These are phyloP conservation scores for Chaitophorus viminalis DNA, from an alignment of 2,888 invertebrate species.

Conservation along the genomic window DNA sequence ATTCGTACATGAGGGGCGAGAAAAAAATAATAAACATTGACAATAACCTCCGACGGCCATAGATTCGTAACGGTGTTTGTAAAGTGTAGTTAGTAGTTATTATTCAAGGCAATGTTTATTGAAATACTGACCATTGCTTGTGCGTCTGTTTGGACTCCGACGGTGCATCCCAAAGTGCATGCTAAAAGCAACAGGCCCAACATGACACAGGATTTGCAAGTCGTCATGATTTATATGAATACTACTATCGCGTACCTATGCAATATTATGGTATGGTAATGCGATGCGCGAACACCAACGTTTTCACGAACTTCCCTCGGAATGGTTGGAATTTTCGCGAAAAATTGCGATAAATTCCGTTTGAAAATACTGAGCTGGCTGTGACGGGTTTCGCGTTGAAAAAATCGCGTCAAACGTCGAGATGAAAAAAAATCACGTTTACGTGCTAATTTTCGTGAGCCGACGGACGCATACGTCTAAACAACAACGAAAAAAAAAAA, in stretches of 20 bases:
- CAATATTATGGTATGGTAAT: no score
- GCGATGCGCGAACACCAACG: background rate
- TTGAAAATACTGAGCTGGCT: no score
- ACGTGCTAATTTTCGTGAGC: slow-evolving; percentile 51
- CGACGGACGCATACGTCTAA: background rate
- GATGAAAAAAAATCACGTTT: slow-evolving; percentile 45
- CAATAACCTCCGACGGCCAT: no score
- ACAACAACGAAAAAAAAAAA: background rate
- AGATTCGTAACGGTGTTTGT: no score
- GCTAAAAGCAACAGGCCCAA: background rate
- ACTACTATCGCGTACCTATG: no score
- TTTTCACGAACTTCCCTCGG: slow-evolving; percentile 6
- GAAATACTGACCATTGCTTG: slow-evolving; percentile 63
- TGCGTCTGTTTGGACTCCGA: slow-evolving; percentile 59
- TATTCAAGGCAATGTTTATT: background rate
- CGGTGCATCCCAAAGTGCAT: background rate
- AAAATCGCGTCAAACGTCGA: background rate
- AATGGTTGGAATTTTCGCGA: slow-evolving; percentile 31
- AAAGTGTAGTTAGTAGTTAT: no score
- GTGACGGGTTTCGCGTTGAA: no score
- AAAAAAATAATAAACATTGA: no score
- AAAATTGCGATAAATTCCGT: no score
- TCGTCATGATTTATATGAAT: background rate
- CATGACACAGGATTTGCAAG: background rate
- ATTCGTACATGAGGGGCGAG: background rate